phyloP scores from a whole-genome alignment of 2,113 vertebrate genomes.

The Serilophus lunatus region DNA sequence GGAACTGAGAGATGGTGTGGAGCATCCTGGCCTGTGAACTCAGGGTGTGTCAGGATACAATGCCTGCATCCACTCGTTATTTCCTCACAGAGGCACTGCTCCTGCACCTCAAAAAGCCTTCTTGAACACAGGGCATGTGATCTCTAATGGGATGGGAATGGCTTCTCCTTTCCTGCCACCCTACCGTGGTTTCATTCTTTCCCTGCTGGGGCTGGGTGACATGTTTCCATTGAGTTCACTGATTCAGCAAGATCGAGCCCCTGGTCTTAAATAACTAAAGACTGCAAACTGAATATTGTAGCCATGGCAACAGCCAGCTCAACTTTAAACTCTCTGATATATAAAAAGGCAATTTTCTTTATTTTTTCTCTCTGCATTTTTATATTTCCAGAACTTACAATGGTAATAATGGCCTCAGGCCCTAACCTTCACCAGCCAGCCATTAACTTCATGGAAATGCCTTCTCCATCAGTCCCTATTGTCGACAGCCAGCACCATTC shows the following conservation, averaged over 20 bases:
- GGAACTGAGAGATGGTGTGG: not conserved
- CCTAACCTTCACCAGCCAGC: conserved; percentile 57
- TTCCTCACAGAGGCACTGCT: not conserved
- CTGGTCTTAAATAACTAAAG: conserved; percentile 60
- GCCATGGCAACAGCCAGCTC: conserved; percentile 67
- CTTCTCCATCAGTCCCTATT: conserved; percentile 59
- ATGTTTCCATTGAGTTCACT: conserved; percentile 42
- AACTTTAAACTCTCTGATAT: conserved; percentile 65
- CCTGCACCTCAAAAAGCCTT: not conserved
- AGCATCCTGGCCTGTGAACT: not conserved
- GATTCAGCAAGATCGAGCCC: conserved; percentile 55
- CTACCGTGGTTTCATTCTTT: not conserved
- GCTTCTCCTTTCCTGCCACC: not conserved
- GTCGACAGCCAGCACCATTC: conserved; percentile 47
- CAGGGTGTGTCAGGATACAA: not conserved
- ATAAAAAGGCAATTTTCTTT: conserved; percentile 70
- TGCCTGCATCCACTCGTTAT: not conserved
- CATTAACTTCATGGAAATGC: conserved; percentile 63
- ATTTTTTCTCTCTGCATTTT: conserved; percentile 60
- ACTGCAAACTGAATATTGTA: conserved; percentile 64
- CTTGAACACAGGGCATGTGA: not conserved
- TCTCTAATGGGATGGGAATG: not conserved
- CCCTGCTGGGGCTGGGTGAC: not conserved
- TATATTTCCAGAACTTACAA: conserved; percentile 67
- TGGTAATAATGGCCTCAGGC: conserved; percentile 63